Conservation (phyloP, 2,113 vertebrate genomes). For the Accipiter cooperii region DNA sequence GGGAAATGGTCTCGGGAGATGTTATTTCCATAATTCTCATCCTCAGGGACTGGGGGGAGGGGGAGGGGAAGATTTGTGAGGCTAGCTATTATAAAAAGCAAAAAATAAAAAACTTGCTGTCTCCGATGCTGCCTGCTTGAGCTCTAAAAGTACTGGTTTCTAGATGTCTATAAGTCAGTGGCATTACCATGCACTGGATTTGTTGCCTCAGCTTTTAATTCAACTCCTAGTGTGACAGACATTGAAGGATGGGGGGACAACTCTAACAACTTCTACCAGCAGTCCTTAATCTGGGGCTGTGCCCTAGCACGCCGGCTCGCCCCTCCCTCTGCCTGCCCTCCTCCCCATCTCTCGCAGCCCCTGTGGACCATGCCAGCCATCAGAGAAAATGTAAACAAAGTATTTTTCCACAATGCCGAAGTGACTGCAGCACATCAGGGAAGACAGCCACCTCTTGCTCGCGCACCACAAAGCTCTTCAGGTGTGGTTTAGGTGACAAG, state of each 20-base stretch:
- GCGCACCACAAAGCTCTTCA: not conserved
- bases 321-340: not conserved
- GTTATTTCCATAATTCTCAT: not conserved
- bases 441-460: not conserved
- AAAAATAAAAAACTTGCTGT: not conserved
- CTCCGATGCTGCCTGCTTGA: not conserved
- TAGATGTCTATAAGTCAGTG: not conserved
- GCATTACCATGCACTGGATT: not conserved
- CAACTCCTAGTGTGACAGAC: not conserved
- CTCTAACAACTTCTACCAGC: not conserved
- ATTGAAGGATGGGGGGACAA: not conserved
- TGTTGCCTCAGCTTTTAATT: not conserved
- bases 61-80: not conserved
- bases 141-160: not conserved
- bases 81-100: not conserved
- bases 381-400: not conserved
- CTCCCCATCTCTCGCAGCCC: not conserved
- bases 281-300: not conserved
- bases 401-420: not conserved
- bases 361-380: not conserved
- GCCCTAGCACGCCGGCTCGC: rapidly evolving
- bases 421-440: not conserved
- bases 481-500: not conserved
- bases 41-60: not conserved
- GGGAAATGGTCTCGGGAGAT: constrained; percentile 7